Percentiles rank a stretch among this genome's conserved stretches.
These are phyloP conservation scores for Leptura quadrifasciata DNA, from an alignment of 2,888 invertebrate genomes.

Conservation along the genomic window DNA sequence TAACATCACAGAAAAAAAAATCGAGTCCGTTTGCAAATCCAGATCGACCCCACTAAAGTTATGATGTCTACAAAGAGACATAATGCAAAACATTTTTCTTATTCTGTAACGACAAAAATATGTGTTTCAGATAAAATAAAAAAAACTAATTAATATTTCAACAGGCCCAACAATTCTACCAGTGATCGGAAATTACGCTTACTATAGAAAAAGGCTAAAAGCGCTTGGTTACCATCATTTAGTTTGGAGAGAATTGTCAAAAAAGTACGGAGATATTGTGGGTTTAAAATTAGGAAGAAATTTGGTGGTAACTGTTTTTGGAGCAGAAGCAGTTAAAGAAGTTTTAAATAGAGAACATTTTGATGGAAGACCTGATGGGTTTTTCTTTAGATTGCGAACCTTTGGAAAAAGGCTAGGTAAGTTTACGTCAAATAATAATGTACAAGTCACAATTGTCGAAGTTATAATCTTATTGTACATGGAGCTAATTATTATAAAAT, in stretches of 20 bases:
- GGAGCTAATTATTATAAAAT: too few relatives aligned
- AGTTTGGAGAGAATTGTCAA: conserved; percentile 77
- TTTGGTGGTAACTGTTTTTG: conserved; percentile 78
- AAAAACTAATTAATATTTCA: background rate
- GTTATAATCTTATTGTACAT: too few relatives aligned
- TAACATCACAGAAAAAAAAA: too few relatives aligned
- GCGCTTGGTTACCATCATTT: conserved; percentile 76
- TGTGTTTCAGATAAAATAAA: too few relatives aligned
- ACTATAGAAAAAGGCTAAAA: conserved; percentile 69
- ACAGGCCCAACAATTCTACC: conserved; percentile 78
- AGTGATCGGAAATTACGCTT: conserved; percentile 75
- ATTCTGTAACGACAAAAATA: too few relatives aligned
- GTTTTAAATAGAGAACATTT: conserved; percentile 80
- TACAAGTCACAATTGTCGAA: background rate
- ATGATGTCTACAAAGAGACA: too few relatives aligned
- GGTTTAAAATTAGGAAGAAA: conserved; percentile 81
- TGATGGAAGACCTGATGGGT: conserved; percentile 83
- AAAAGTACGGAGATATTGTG: conserved; percentile 79
- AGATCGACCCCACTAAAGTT: too few relatives aligned
- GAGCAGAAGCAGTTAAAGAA: conserved; percentile 78
- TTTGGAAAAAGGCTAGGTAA: conserved; percentile 82
- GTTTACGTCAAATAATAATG: conserved; percentile 34
- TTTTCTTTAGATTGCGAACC: conserved; percentile 81
- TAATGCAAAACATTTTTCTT: too few relatives aligned
- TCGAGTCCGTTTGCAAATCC: too few relatives aligned